These are phyloP conservation scores for Delia radicum DNA, from an alignment of 1,140 invertebrate species.

Conservation along the genomic window DNA sequence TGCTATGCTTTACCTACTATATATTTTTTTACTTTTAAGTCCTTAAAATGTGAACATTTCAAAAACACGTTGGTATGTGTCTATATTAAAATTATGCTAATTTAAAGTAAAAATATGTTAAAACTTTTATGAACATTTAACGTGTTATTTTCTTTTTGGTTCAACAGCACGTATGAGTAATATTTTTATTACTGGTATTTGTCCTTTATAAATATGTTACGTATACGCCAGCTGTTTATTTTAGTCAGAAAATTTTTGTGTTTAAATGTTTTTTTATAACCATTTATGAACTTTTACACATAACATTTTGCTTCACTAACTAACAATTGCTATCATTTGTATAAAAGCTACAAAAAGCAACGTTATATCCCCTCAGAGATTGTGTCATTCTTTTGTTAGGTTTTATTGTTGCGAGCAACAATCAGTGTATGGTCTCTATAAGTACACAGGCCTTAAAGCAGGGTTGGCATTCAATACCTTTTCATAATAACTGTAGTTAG, in stretches of 20 bases:
- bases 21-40: too few relatives aligned
- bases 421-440: too few relatives aligned
- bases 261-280: too few relatives aligned
- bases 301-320: background rate
- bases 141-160: background rate
- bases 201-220: background rate
- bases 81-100: background rate
- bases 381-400: background rate
- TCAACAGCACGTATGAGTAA: background rate
- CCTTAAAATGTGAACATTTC: too few relatives aligned
- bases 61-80: too few relatives aligned
- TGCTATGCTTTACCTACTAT: too few relatives aligned
- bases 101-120: background rate
- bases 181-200: background rate
- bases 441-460: too few relatives aligned
- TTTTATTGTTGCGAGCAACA: too few relatives aligned
- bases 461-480: too few relatives aligned
- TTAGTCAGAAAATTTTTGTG: background rate
- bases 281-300: too few relatives aligned
- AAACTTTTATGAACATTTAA: background rate
- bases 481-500: too few relatives aligned
- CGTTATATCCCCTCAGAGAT: background rate
- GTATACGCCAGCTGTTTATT: background rate
- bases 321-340: too few relatives aligned
- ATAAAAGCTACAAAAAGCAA: background rate